phyloP scores from a whole-genome alignment of 2,888 invertebrate genomes.

The Lepas anatifera region DNA sequence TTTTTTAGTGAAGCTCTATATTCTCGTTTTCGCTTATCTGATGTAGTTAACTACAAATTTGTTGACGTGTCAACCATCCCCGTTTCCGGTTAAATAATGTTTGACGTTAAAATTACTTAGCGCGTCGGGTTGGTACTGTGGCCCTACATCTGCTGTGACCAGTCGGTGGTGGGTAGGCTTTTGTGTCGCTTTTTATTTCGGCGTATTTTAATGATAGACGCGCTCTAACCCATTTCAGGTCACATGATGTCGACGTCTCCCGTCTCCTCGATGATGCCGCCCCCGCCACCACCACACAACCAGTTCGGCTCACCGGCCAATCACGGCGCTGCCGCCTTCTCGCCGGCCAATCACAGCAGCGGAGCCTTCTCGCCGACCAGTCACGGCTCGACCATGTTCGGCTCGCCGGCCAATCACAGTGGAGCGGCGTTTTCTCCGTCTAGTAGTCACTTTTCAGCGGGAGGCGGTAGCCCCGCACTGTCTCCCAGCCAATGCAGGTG shows the following conservation, averaged over 20 bases:
- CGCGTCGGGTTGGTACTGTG: no score
- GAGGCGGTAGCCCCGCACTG: not conserved
- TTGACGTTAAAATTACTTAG: not conserved
- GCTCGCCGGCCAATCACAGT: conserved; percentile 1
- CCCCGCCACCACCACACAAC: not conserved
- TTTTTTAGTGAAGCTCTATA: no score
- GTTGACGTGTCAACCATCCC: no score
- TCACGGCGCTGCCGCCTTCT: not conserved
- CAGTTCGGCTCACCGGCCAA: not conserved
- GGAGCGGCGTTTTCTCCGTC: not conserved
- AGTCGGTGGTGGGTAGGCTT: no score
- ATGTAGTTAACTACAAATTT: no score
- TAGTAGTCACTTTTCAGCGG: not conserved
- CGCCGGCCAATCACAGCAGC: not conserved
- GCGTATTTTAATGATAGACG: no score
- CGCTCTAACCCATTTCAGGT: not conserved
- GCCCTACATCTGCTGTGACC: no score
- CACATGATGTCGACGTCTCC: conserved; percentile 1
- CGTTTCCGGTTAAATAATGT: no score
- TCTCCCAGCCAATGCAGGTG: conserved; percentile 7
- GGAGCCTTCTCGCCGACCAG: no score
- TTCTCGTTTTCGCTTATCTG: no score
- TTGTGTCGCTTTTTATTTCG: no score
- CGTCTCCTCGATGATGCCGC: not conserved
- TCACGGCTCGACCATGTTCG: not conserved